phyloP scores from a whole-genome alignment of 1,140 invertebrate species.

The Drosophila subobscura region DNA sequence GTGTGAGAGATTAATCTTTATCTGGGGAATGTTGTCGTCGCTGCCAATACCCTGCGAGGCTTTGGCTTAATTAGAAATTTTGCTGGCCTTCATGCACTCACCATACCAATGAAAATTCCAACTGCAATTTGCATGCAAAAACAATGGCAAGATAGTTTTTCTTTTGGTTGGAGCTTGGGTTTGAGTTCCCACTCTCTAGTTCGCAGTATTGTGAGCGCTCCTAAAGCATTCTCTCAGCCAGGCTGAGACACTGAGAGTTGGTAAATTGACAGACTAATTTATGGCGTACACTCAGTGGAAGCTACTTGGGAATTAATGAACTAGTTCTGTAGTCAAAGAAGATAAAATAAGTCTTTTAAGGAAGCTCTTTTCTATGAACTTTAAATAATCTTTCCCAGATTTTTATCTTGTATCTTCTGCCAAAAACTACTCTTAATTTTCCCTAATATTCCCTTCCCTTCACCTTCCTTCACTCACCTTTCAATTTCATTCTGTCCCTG shows the following conservation, averaged over 20 bases:
- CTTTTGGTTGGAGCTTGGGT: constrained; percentile 4
- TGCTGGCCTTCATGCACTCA: constrained; percentile 16
- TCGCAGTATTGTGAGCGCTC: constrained; percentile 52
- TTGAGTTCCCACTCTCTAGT: constrained; percentile 53
- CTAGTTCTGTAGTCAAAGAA: background rate
- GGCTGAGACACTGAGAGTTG: background rate
- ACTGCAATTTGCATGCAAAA: constrained; percentile 57
- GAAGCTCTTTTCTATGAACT: too few relatives aligned
- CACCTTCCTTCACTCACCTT: constrained; percentile 85
- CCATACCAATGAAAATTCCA: constrained; percentile 35
- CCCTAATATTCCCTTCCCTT: too few relatives aligned
- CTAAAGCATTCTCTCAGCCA: constrained; percentile 19
- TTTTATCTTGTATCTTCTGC: too few relatives aligned
- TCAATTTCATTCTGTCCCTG: constrained; percentile 97
- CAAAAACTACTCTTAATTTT: too few relatives aligned
- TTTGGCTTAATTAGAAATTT: constrained; percentile 16
- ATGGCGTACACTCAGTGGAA: constrained; percentile 25
- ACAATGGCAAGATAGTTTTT: constrained; percentile 48
- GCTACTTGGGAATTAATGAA: background rate
- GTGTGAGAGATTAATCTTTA: constrained; percentile 30
- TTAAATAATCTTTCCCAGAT: too few relatives aligned
- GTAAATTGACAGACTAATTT: constrained; percentile 26
- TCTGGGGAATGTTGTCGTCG: constrained; percentile 28
- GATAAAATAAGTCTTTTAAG: too few relatives aligned
- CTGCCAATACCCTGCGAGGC: constrained; percentile 5